Conservation (phyloP, 2,888 invertebrate species). For the Trachelus stipa region DNA sequence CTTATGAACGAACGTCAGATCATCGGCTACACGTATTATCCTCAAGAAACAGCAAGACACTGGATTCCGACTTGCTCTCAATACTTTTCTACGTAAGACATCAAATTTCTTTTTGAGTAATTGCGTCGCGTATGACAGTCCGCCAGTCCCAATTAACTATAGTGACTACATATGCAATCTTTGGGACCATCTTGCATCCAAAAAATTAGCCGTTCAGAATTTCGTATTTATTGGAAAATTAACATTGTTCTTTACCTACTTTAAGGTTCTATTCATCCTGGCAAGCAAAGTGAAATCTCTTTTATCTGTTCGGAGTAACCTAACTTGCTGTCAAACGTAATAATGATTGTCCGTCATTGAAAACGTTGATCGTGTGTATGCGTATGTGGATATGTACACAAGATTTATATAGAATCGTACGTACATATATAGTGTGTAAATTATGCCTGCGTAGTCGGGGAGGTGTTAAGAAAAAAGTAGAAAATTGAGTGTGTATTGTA, state of each 20-base stretch:
- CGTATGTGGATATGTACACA: background rate
- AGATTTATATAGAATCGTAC: background rate
- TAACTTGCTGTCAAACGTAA: background rate
- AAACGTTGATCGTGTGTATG: background rate
- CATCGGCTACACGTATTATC: too few relatives aligned
- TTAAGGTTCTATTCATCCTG: background rate
- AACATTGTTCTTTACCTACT: background rate
- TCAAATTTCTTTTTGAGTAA: constrained; percentile 1
- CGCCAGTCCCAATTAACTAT: background rate
- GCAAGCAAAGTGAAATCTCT: background rate
- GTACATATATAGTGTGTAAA: background rate
- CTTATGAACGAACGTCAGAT: background rate
- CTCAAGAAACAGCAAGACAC: background rate
- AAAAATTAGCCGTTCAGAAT: background rate
- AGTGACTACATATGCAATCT: background rate
- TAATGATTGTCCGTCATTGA: background rate
- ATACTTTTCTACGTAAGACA: background rate
- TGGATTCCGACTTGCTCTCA: background rate
- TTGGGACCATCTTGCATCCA: background rate
- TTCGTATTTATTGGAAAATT: background rate
- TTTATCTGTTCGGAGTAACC: background rate
- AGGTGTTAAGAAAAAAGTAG: background rate
- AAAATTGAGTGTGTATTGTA: background rate
- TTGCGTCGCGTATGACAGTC: background rate
- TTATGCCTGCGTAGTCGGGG: background rate